These are phyloP conservation scores for Lepidochrysops patricia DNA, from an alignment of 2,888 invertebrate genomes.

Conservation along the genomic window DNA sequence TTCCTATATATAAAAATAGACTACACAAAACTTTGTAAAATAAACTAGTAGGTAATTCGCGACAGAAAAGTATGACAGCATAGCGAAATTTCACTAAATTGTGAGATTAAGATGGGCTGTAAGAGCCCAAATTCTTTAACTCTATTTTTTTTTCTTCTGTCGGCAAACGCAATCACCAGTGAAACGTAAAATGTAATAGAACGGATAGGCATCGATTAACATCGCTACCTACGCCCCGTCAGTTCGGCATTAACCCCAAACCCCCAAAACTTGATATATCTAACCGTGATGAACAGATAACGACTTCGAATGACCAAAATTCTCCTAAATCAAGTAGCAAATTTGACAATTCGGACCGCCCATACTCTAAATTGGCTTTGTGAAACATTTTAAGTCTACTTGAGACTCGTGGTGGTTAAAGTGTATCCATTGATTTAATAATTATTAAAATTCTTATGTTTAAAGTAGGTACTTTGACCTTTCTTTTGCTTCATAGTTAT, in stretches of 20 bases:
- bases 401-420: no score
- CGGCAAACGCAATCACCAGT: conserved; percentile 49
- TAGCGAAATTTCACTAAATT: no score
- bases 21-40: neutral
- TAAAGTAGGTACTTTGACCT: no score
- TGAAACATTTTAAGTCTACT: conserved; percentile 14
- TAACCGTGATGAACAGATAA: conserved; percentile 60
- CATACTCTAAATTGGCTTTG: conserved; percentile 13
- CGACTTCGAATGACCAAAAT: conserved; percentile 15
- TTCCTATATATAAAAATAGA: no score
- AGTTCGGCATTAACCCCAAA: conserved; percentile 48
- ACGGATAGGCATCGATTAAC: conserved; percentile 53
- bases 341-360: conserved; percentile 25
- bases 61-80: no score
- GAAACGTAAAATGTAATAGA: conserved; percentile 32
- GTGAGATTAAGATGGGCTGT: no score
- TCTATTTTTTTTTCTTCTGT: neutral
- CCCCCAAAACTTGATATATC: conserved; percentile 57
- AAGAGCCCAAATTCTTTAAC: neutral
- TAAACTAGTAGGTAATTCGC: no score
- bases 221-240: conserved; percentile 62
- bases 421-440: no score
- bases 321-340: conserved; percentile 20
- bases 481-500: no score
- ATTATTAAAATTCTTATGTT: no score